Conservation (phyloP, 64 coral and sea anemone species). For the Stichodactyla mertensii region DNA sequence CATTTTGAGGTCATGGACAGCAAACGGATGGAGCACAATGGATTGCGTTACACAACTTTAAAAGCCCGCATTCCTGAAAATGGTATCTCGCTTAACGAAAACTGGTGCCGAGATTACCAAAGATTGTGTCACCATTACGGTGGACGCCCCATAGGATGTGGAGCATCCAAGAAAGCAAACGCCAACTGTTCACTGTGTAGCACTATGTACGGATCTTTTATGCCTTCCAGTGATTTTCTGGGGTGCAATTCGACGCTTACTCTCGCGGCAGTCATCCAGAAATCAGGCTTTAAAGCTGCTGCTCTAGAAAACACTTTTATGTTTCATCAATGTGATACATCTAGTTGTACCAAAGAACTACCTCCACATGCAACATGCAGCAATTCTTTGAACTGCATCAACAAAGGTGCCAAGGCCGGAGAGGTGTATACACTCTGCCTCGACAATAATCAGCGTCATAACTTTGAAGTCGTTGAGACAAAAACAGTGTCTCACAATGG, state of each 20-base stretch:
- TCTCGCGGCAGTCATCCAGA: background rate
- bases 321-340: slow-evolving; percentile 1
- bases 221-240: slow-evolving; percentile 1
- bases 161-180: background rate
- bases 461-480: slow-evolving; percentile 18
- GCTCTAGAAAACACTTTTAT: slow-evolving; percentile 23
- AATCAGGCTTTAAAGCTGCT: background rate
- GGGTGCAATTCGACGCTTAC: background rate
- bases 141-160: slow-evolving; percentile 24
- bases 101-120: slow-evolving; percentile 48
- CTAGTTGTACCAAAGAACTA: slow-evolving; percentile 24
- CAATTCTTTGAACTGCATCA: slow-evolving; percentile 13
- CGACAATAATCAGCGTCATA: slow-evolving; percentile 7
- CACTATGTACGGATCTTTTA: background rate
- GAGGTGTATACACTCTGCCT: slow-evolving; percentile 37
- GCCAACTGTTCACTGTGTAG: background rate
- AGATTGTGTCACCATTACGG: slow-evolving; percentile 18
- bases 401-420: background rate
- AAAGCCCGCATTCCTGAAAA: slow-evolving; percentile 17
- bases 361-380: background rate
- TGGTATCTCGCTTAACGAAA: background rate
- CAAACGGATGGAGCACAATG: background rate
- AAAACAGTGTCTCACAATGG: background rate
- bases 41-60: background rate
- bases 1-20: slow-evolving; percentile 28